Evolutionary conservation across 1,140 invertebrate genomes (phyloP), one percentile per base, ranked within the genome.

Genomic region (Drosophila bifasciata): DNA sequence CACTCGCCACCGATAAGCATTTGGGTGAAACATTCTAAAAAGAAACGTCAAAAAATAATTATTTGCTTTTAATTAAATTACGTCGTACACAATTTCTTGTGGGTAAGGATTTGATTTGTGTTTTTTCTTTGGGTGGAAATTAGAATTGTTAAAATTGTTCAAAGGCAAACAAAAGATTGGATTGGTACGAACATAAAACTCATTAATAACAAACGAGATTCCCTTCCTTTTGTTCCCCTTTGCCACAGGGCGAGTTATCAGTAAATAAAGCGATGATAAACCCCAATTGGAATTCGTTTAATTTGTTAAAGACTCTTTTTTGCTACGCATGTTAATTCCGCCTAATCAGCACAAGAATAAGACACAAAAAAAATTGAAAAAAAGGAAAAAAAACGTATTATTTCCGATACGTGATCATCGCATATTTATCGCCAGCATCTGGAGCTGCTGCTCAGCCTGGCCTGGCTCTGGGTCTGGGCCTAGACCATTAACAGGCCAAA

Each of bases 41-140:
- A n/a, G 3, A 6, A 39, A 43, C 43, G 3, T 4, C 4, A 4
- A 13, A 13, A 36, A 59, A 86, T 81, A 86, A 81, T 81, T 71
- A 76, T 68, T 84, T 85, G 71, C 67, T 76, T 84, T 84, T 76
- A 85, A 85, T 85, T 85, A 72, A 85, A 85, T 85, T 85, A 85
- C 69, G 67, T 56, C 23, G 52, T 66, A 86, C 77, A 85, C 41
- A 45, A 53, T 19, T 70, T 71, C 44, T 56, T 41, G 44, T 11
- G 9, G 32, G 11, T 0, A 62, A 49, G 50, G 81, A 79, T 63
- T 86, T 77, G 71, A 79, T 73, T 57, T n/a, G n/a, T n/a, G n/a
- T n/a, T n/a, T n/a, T n/a, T n/a, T n/a, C n/a, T n/a, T 70, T 45
- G 15, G 44, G 56, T n/a, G 59, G 57, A 85, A 85, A 85, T 85